These are phyloP conservation scores for Acrobasis repandana DNA, from an alignment of 2,888 invertebrate genomes.

Conservation along the genomic window DNA sequence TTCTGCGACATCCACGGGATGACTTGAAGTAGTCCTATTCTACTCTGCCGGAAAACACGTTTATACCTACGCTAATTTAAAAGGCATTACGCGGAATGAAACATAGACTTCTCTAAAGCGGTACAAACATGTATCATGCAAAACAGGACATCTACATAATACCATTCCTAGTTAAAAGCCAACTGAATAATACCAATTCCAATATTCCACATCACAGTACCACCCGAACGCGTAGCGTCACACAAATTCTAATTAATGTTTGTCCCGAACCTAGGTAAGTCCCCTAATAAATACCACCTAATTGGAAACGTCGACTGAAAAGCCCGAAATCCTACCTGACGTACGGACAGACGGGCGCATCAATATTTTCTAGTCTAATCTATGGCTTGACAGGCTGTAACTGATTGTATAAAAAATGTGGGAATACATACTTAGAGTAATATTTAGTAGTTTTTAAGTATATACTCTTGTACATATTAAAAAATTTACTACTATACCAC, in stretches of 20 bases:
- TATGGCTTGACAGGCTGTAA: slow-evolving; percentile 1
- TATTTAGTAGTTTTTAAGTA: too few relatives aligned
- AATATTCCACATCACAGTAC: slow-evolving; percentile 1
- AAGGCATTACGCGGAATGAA: too few relatives aligned
- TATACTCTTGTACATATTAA: too few relatives aligned
- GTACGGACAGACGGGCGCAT: slow-evolving; percentile 10
- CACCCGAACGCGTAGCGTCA: slow-evolving; percentile 4
- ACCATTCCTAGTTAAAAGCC: too few relatives aligned
- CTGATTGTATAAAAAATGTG: neutral
- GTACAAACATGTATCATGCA: too few relatives aligned
- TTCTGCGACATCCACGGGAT: too few relatives aligned
- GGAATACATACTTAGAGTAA: neutral
- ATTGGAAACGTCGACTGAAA: slow-evolving; percentile 9
- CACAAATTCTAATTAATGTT: slow-evolving; percentile 13
- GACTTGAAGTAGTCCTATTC: too few relatives aligned
- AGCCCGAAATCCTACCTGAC: slow-evolving; percentile 26
- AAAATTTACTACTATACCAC: too few relatives aligned
- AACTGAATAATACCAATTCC: neutral
- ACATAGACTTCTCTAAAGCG: too few relatives aligned
- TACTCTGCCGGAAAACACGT: too few relatives aligned
- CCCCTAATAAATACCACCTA: slow-evolving; percentile 13
- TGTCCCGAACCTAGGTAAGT: slow-evolving; percentile 11
- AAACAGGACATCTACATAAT: too few relatives aligned
- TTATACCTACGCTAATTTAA: too few relatives aligned
- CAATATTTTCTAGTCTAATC: slow-evolving; percentile 13